A percentile compares a stretch with the other conserved stretches of the same genome.
Evolutionary conservation across 2,797 vertebrate genomes (phyloP).

Genomic region (Philypnodon macrostomus): DNA sequence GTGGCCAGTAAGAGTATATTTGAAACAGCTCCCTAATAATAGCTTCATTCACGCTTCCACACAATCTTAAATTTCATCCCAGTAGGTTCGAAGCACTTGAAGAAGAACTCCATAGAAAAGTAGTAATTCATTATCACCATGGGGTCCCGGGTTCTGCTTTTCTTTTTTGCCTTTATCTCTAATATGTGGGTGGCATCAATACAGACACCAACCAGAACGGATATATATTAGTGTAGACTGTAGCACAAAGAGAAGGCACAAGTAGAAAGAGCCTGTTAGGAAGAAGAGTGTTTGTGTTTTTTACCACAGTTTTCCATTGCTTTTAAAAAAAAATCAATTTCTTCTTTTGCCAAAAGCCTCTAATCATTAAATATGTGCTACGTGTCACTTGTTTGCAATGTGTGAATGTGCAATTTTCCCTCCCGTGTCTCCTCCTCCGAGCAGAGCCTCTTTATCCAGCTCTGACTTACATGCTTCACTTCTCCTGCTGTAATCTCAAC

Average conservation of each 20-base stretch:
- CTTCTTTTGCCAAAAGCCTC: conserved; percentile 14
- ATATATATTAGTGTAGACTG: conserved; percentile 8
- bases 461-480: conserved; percentile 56
- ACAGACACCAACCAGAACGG: conserved; percentile 12
- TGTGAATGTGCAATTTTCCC: conserved; percentile 15
- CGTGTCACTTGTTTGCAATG: conserved; percentile 18
- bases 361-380: conserved; percentile 31
- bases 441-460: conserved; percentile 39
- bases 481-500: conserved; percentile 56
- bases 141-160: conserved; percentile 22
- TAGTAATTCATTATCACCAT: conserved; percentile 72
- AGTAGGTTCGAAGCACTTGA: conserved; percentile 13
- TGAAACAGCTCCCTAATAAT: conserved; percentile 10
- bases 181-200: conserved; percentile 22
- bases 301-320: conserved; percentile 15
- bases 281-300: conserved; percentile 26
- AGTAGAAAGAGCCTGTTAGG: conserved; percentile 1
- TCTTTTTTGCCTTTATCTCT: conserved; percentile 13
- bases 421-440: no score
- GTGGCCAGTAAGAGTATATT: no score
- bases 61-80: conserved; percentile 24
- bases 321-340: conserved; percentile 17
- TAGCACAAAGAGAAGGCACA: not conserved
- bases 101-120: conserved; percentile 76
- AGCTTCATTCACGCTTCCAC: conserved; percentile 5